Evolutionary conservation across 64 coral and sea anemone species (phyloP).

Genomic region (Trachythela sp.): DNA sequence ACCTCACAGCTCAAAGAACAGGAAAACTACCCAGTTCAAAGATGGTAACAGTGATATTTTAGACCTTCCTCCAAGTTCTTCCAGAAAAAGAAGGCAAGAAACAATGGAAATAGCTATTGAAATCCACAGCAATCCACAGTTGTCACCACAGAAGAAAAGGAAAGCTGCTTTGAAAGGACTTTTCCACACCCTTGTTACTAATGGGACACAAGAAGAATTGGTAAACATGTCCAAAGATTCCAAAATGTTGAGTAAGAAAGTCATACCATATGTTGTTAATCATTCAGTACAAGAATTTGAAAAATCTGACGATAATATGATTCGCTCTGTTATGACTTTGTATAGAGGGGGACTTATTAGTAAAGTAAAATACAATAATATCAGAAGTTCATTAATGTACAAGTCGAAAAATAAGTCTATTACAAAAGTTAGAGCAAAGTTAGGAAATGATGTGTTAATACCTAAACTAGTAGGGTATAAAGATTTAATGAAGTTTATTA

Average conservation of each 20-base stretch:
- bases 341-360: slow-evolving; percentile 68
- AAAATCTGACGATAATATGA: slow-evolving; percentile 55
- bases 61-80: slow-evolving; percentile 65
- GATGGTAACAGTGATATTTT: slow-evolving; percentile 76
- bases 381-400: slow-evolving; percentile 62
- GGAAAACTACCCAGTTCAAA: slow-evolving; percentile 49
- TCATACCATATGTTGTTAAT: slow-evolving; percentile 59
- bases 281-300: slow-evolving; percentile 51
- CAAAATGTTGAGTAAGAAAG: slow-evolving; percentile 25
- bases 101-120: slow-evolving; percentile 67
- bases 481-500: slow-evolving; percentile 59
- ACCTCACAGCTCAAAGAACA: slow-evolving; percentile 16
- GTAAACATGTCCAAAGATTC: slow-evolving; percentile 58
- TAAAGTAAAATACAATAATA: slow-evolving; percentile 68
- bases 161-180: slow-evolving; percentile 61
- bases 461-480: slow-evolving; percentile 23
- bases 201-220: slow-evolving; percentile 45
- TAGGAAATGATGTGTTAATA: slow-evolving; percentile 13
- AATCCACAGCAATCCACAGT: slow-evolving; percentile 62
- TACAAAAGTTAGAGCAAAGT: slow-evolving; percentile 13
- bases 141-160: slow-evolving; percentile 64
- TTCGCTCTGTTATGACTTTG: slow-evolving; percentile 54
- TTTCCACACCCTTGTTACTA: slow-evolving; percentile 62
- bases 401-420: slow-evolving; percentile 32
- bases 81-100: slow-evolving; percentile 62